These are phyloP conservation scores for Samia ricini DNA, from an alignment of 1,140 invertebrate genomes.

Conservation along the genomic window DNA sequence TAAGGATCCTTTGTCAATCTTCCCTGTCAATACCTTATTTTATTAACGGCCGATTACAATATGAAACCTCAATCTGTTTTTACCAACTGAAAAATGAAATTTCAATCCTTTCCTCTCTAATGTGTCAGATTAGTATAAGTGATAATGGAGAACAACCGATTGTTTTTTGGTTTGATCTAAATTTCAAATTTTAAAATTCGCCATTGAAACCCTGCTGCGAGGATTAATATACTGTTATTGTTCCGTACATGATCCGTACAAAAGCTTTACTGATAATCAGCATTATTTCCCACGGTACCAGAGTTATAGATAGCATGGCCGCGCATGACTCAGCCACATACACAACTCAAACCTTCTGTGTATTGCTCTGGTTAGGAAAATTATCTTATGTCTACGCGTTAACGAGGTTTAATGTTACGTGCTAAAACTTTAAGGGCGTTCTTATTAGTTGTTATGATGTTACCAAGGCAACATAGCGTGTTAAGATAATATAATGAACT, in stretches of 20 bases:
- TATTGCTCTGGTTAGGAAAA: constrained; percentile 14
- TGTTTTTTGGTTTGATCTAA: too few relatives aligned
- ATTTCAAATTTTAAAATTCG: too few relatives aligned
- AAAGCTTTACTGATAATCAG: constrained; percentile 4
- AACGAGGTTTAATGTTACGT: constrained; percentile 44
- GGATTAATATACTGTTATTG: constrained; percentile 2
- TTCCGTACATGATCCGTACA: constrained; percentile 18
- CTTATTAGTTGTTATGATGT: constrained; percentile 20
- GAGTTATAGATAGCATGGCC: constrained; percentile 40
- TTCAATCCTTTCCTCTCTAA: too few relatives aligned
- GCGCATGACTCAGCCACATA: constrained; percentile 27
- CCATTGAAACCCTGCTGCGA: not conserved
- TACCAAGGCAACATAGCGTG: constrained; percentile 18
- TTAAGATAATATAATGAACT: constrained; percentile 19
- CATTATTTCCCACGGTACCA: constrained; percentile 52
- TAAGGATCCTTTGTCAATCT: too few relatives aligned
- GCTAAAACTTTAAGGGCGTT: constrained; percentile 39
- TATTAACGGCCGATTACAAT: too few relatives aligned
- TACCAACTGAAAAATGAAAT: too few relatives aligned
- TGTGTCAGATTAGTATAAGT: too few relatives aligned
- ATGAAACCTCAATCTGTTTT: too few relatives aligned
- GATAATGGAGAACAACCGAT: too few relatives aligned
- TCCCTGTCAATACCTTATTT: too few relatives aligned
- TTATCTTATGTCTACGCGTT: constrained; percentile 55
- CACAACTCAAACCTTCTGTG: constrained; percentile 36